These are phyloP conservation scores for Sarcophaga peregrina DNA, from an alignment of 1,140 invertebrate genomes.

Conservation along the genomic window DNA sequence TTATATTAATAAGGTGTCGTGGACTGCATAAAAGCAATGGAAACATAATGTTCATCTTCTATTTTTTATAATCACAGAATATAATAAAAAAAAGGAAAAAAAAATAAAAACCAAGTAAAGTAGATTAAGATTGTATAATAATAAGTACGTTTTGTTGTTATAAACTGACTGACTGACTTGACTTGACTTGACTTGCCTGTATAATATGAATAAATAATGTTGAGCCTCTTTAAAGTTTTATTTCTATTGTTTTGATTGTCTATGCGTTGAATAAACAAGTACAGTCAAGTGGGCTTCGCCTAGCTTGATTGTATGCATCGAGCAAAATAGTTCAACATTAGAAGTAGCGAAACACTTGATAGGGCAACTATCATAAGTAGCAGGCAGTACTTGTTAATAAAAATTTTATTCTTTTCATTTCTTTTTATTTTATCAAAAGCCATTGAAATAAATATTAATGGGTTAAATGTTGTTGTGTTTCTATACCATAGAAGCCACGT, in stretches of 20 bases:
- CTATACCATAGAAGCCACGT: not conserved
- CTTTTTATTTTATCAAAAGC: not conserved
- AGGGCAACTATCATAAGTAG: not conserved
- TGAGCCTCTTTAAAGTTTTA: not conserved
- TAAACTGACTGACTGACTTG: not conserved
- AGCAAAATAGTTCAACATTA: conserved; percentile 8
- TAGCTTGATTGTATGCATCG: no score
- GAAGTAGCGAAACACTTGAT: not conserved
- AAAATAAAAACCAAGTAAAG: not conserved
- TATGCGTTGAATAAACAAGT: not conserved
- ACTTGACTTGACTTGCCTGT: no score
- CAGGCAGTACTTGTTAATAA: not conserved
- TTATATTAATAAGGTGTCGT: no score
- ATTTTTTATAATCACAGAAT: no score
- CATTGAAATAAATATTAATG: not conserved
- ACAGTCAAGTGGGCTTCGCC: not conserved
- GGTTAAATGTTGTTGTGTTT: not conserved
- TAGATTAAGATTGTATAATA: not conserved
- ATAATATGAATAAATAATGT: not conserved
- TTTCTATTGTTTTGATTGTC: conserved; percentile 21
- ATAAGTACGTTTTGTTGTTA: not conserved
- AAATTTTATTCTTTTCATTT: not conserved
- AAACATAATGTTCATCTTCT: no score
- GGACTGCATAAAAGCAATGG: no score
- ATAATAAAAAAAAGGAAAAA: not conserved